Base-by-base conservation (phyloP, 2,113 vertebrate species). In the Nanorana parkeri region DNA sequence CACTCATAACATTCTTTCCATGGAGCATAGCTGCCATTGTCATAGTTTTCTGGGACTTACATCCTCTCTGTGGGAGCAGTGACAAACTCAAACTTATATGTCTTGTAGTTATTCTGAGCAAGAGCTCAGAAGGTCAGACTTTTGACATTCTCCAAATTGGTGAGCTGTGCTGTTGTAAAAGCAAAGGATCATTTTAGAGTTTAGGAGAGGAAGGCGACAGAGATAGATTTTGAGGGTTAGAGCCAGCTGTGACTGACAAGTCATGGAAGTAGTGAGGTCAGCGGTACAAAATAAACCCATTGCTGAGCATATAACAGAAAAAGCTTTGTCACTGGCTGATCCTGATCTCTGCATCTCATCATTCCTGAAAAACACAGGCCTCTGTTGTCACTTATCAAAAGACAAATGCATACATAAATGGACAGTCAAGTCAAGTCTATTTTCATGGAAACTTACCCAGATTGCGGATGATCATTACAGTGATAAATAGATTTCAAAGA, bases 211-310 rank as follows among this genome's bases (percentile, higher is more conserved):
- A 47, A n/a, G 61, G 61, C 52, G 52, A 65, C 17, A 51, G 32
- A 55, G 26, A 65, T 55, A 78, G 51, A 67, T 67, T 78, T 60
- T 28, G 76, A 66, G 64, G 63, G 64, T 76, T 75, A 68, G 64
- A 76, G 80, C 29, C 80, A 83, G 80, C 80, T 83, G 80, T 60
- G 63, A 26, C 71, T 68, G 52, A 76, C 71, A 58, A 76, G 63
- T 76, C 72, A 83, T 56, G 80, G 71, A 83, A 83, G 71, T 24
- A 51, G 80, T 83, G 80, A 83, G 80, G 73, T 83, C 80, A 83
- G 72, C 68, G 29, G 80, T 2, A 83, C 41, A 76, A 83, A 81
- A 83, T 83, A 83, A 83, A 83, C 63, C 6, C 80, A 67, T 73
- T 60, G 71, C 80, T 16, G 80, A 24, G 20, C 52, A 28, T 66